Evolutionary conservation across 1,140 invertebrate species (phyloP).

Genomic region (Sitobion miscanthi): DNA sequence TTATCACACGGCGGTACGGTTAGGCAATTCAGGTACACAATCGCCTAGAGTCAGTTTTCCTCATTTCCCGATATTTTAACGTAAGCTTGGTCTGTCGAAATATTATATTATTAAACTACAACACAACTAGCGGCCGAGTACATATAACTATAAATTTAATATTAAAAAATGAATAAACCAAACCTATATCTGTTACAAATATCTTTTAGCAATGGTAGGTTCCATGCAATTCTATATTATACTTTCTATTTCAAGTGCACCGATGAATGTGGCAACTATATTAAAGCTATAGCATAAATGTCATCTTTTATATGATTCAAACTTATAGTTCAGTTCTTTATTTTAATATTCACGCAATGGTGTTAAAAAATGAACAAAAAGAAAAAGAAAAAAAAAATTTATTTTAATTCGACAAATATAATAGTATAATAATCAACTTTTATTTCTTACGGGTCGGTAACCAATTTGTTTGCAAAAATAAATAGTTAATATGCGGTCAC

Average conservation of each 20-base stretch:
- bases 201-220: background rate
- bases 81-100: background rate
- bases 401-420: too few relatives aligned
- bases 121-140: background rate
- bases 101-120: background rate
- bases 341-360: too few relatives aligned
- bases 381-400: too few relatives aligned
- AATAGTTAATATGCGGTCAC: too few relatives aligned
- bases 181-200: too few relatives aligned
- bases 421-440: too few relatives aligned
- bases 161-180: background rate
- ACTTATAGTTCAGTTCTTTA: too few relatives aligned
- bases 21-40: background rate
- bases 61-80: background rate
- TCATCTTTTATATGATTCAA: too few relatives aligned
- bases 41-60: background rate
- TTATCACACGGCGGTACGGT: background rate
- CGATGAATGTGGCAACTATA: accelerated
- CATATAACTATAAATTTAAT: background rate
- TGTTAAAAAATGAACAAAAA: too few relatives aligned
- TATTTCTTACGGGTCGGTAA: too few relatives aligned
- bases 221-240: background rate
- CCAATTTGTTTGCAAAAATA: too few relatives aligned
- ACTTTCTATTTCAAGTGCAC: background rate
- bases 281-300: too few relatives aligned